These are phyloP conservation scores for Microcebus tavaratra DNA, from an alignment of 2,113 vertebrate species.

Conservation along the genomic window DNA sequence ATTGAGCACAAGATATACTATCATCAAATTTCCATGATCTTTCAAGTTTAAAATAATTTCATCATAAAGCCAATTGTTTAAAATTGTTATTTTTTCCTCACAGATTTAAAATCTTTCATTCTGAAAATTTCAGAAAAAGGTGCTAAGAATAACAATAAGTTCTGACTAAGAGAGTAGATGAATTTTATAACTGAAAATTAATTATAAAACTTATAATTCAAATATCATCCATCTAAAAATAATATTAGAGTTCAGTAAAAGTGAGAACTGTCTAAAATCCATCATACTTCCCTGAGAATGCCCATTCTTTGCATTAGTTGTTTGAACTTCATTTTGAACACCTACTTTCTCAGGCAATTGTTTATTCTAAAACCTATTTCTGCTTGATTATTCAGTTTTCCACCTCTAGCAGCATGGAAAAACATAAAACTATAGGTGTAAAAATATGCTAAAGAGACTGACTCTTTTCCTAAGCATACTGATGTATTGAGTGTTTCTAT, in stretches of 20 bases:
- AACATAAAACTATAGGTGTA: not conserved
- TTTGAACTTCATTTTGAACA: not conserved
- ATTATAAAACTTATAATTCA: not conserved
- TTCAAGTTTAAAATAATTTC: not conserved
- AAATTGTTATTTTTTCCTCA: not conserved
- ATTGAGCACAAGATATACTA: not conserved
- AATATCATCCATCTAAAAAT: not conserved
- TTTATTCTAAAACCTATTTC: not conserved
- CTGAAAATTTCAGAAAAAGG: not conserved
- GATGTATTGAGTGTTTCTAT: not conserved
- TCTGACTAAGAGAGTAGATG: not conserved
- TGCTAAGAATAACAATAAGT: not conserved
- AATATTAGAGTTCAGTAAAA: not conserved
- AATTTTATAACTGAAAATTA: not conserved
- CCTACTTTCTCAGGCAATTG: not conserved
- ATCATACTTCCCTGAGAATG: not conserved
- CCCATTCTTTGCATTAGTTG: not conserved
- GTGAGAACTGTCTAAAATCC: not conserved
- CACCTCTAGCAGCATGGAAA: not conserved
- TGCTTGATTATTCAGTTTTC: not conserved
- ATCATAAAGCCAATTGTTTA: not conserved
- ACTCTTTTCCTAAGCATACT: not conserved
- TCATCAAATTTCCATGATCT: not conserved
- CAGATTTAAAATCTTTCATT: not conserved
- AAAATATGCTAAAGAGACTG: not conserved